phyloP scores from a whole-genome alignment of 1,140 invertebrate species.

The Drosophila miranda region DNA sequence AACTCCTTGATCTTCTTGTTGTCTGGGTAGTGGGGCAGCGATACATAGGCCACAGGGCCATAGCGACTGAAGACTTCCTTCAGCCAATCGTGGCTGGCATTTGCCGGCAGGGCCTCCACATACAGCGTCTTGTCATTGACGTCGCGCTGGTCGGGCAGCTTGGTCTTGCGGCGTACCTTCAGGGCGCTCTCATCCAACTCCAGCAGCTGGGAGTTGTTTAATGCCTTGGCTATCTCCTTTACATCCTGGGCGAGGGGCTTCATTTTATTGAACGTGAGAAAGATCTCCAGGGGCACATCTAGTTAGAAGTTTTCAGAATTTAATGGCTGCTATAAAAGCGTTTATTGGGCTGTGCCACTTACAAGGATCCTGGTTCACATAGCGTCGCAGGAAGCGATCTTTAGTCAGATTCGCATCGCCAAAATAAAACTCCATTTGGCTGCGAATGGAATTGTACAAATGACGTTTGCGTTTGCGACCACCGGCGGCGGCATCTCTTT shows the following conservation, averaged over 20 bases:
- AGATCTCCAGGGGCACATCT: conserved; percentile 89
- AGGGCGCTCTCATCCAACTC: conserved; percentile 86
- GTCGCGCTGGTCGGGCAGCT: conserved; percentile 54
- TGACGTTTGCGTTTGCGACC: conserved; percentile 84
- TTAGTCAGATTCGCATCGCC: conserved; percentile 94
- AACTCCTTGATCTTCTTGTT: conserved; percentile 92
- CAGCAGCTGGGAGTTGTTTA: conserved; percentile 88
- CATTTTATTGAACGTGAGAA: conserved; percentile 94
- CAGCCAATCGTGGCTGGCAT: conserved; percentile 91
- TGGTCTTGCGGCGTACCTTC: conserved; percentile 66
- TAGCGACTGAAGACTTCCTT: conserved; percentile 90
- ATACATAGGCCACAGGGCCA: conserved; percentile 93
- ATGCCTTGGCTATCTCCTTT: conserved; percentile 88
- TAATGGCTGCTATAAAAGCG: not conserved
- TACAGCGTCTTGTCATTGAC: conserved; percentile 93
- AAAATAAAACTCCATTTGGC: conserved; percentile 97
- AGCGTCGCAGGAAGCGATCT: conserved; percentile 89
- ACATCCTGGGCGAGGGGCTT: conserved; percentile 87
- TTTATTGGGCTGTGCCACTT: conserved; percentile 65
- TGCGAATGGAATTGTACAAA: conserved; percentile 86
- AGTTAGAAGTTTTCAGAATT: not conserved
- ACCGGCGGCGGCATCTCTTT: conserved; percentile 6
- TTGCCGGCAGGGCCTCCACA: conserved; percentile 91
- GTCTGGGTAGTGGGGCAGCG: conserved; percentile 91
- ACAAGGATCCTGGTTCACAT: conserved; percentile 89